Evolutionary conservation across 2,888 invertebrate species (phyloP), one percentile per base, ranked within the genome.

Genomic region (Diarsia mendica): DNA sequence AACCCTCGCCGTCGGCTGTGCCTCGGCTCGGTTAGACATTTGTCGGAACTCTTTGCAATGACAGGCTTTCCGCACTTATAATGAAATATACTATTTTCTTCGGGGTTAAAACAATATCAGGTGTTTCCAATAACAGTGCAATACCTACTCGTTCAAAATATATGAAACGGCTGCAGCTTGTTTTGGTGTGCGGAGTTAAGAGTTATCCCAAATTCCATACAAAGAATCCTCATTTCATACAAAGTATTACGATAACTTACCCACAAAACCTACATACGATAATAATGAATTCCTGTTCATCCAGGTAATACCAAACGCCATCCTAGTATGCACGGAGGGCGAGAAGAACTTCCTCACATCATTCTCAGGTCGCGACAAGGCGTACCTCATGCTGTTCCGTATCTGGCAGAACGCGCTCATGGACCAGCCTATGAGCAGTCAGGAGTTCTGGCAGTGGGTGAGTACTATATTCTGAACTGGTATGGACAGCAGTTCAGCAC

Each of bases 331-430:
- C 91, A 98, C 98, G 67, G 97, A 97, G 82, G 97, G 95, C 66
- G 99, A 99, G 89, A 99, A 98, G 93, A 98, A 98, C 95, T 99
- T 99, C 96, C 98, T 99, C 89, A 98, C 99, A 44, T 99, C 99
- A 60, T 99, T 99, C 95, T 98, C 98, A 3, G 98, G 99, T 20
- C 97, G 99, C 64, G 99, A 99, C 96, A 99, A 99, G 94, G 98
- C 99, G 0, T 99, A 98, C 97, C 97, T 99, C 92, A 99, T 99
- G 98, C 97, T 99, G 93, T 99, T 99, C 97, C 97, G 99, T 88
- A 97, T 99, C 87, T 99, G 99, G 99, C 99, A 99, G 97, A 99
- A 99, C 97, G 98, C 98, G 78, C 97, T 99, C 82, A 97, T 99
- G 97, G 98, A 98, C 94, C 98, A 99, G 97, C 98, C 97, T 67